Percentiles rank a stretch among this genome's conserved stretches.
Evolutionary conservation across 2,888 invertebrate genomes (phyloP).

Genomic region (Acronicta aceris): DNA sequence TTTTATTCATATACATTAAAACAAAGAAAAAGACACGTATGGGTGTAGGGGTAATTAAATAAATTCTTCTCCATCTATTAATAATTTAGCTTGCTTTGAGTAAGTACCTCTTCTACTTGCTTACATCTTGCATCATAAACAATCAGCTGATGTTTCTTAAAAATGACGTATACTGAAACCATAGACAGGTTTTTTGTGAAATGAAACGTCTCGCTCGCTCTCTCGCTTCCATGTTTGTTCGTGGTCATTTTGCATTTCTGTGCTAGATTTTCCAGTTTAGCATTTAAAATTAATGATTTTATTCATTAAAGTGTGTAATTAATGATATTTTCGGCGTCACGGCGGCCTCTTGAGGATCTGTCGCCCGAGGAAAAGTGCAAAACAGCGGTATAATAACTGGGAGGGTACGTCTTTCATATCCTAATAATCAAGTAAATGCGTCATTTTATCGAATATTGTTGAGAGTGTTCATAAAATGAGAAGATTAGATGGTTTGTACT

Average conservation of each 20-base stretch:
- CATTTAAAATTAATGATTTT: slow-evolving; percentile 82
- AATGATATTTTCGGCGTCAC: slow-evolving; percentile 85
- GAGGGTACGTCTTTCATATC: slow-evolving; percentile 89
- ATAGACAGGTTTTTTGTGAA: slow-evolving; percentile 71
- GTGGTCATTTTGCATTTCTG: slow-evolving; percentile 87
- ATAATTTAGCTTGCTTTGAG: no score
- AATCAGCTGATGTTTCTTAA: slow-evolving; percentile 48
- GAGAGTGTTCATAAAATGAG: slow-evolving; percentile 69
- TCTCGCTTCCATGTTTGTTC: slow-evolving; percentile 89
- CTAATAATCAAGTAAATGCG: slow-evolving; percentile 88
- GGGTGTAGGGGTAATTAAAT: no score
- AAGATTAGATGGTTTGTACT: slow-evolving; percentile 60
- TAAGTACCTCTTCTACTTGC: no score
- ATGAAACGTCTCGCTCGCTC: slow-evolving; percentile 82
- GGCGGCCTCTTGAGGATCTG: slow-evolving; percentile 86
- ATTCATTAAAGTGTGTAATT: slow-evolving; percentile 83
- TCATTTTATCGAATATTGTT: slow-evolving; percentile 86
- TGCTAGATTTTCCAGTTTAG: slow-evolving; percentile 86
- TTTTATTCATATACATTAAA: no score
- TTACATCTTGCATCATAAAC: slow-evolving; percentile 50
- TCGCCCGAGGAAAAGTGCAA: slow-evolving; percentile 84
- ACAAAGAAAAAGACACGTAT: no score
- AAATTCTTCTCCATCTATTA: no score
- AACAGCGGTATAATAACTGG: slow-evolving; percentile 86
- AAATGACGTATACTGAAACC: slow-evolving; percentile 70